Conservation (phyloP, 1,140 invertebrate species). For the Eumaeus atala region DNA sequence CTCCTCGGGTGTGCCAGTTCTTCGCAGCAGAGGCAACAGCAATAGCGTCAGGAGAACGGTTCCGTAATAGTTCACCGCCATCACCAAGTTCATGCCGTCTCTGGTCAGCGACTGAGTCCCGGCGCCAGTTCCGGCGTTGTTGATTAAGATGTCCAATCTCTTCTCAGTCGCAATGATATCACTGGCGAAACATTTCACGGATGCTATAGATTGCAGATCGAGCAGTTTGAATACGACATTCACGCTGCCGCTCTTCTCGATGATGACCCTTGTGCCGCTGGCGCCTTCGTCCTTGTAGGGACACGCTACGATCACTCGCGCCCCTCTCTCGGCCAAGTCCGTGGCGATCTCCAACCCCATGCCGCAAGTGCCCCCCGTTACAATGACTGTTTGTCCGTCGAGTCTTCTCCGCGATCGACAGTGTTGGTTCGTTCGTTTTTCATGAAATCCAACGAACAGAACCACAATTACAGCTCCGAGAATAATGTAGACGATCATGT, state of each 20-base stretch:
- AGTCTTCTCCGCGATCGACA: conserved; percentile 36
- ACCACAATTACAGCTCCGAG: neutral
- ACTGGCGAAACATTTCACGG: conserved; percentile 36
- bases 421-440: neutral
- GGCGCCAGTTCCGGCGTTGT: conserved; percentile 81
- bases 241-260: conserved; percentile 37
- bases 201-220: conserved; percentile 42
- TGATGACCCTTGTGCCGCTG: conserved; percentile 40
- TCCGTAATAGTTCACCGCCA: conserved; percentile 80
- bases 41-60: conserved; percentile 82
- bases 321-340: conserved; percentile 79
- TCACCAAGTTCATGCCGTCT: conserved; percentile 80
- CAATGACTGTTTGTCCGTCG: conserved; percentile 81
- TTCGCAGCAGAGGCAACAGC: conserved; percentile 76
- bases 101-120: conserved; percentile 47
- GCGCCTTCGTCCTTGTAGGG: conserved; percentile 69
- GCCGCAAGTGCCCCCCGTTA: conserved; percentile 89
- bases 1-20: conserved; percentile 40
- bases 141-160: conserved; percentile 79
- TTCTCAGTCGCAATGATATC: conserved; percentile 70
- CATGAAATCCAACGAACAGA: neutral
- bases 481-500: neutral
- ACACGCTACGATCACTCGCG: conserved; percentile 85
- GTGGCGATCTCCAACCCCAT: conserved; percentile 85
- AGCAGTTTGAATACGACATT: conserved; percentile 45